These are phyloP conservation scores for Podarcis siculus DNA, from an alignment of 2,797 vertebrate species.

Conservation along the genomic window DNA sequence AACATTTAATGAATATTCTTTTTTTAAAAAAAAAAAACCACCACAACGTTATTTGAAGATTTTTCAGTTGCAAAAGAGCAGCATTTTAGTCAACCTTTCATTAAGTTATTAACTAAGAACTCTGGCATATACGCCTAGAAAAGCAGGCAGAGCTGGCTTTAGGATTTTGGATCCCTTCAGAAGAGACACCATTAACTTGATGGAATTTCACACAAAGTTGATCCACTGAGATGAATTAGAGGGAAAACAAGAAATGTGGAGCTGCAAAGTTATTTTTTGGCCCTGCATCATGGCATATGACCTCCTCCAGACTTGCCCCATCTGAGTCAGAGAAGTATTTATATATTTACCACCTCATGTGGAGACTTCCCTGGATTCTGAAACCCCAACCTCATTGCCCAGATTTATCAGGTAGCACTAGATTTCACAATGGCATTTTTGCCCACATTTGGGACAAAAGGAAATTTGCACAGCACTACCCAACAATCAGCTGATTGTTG, in stretches of 20 bases:
- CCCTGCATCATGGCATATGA: no score
- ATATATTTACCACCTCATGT: background rate
- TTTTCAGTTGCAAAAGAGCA: background rate
- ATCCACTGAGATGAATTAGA: background rate
- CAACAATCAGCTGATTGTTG: no score
- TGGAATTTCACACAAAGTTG: background rate
- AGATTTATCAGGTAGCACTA: no score
- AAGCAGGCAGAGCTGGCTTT: background rate
- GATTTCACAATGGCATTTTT: no score
- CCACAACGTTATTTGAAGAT: background rate
- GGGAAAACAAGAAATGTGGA: background rate
- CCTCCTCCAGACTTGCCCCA: no score
- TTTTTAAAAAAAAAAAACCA: background rate
- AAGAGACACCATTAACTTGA: background rate
- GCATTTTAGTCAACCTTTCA: background rate
- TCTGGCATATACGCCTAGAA: no score
- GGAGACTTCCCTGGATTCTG: background rate
- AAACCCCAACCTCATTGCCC: no score
- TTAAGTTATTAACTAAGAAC: background rate
- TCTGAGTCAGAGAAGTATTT: background rate
- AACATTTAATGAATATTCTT: conserved; percentile 1
- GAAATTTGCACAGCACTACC: no score
- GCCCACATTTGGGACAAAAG: no score
- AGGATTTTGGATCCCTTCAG: background rate
- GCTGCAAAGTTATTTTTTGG: background rate